Evolutionary conservation across 2,797 vertebrate species (phyloP), one percentile per base, ranked within the genome.

Genomic region (Pachyuromys duprasi): DNA sequence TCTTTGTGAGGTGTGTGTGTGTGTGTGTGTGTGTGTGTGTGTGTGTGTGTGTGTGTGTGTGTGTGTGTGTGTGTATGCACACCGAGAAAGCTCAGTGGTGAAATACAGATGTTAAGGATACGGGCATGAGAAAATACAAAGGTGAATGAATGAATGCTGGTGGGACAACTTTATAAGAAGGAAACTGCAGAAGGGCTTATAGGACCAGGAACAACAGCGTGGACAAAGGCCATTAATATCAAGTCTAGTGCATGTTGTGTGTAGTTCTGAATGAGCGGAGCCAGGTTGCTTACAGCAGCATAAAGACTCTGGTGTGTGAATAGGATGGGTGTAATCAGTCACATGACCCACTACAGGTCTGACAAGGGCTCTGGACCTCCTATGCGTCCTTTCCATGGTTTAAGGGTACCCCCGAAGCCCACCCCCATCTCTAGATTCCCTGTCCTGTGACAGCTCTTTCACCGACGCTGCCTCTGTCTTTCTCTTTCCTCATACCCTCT

Each of bases 241-340:
- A 69, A 24, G 3, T 5, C 2, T 55, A 53, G 74, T 8, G 13
- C 1, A 4, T 0, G 11, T 5, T 24, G 8, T 42, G 55, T 7
- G 49, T 0, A 62, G 31, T 12, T 36, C 81, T 31, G n/a, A 45
- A 22, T 20, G 2, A 75, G 22, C 20, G 31, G 33, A 24, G 3
- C 53, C 3, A 14, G 57, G 45, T 49, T 42, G 53, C 14, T 75
- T 33, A 55, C 45, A 20, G 4, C 31, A 60, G 8, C 75, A 20
- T 5, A 12, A 2, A 79, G 22, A 5, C 22, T 90, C n/a, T 24
- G 6, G 9, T 11, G 49, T 49, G 49, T 49, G 8, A 49, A 49
- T 49, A 49, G 63, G 76, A 75, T 49, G 20, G 2, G 9, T 20
- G 5, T 42, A 8, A 69, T 80, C 78, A 60, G 83, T 14, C 15